Evolutionary conservation across 2,797 vertebrate species (phyloP).

Genomic region (Tragelaphus eurycerus): DNA sequence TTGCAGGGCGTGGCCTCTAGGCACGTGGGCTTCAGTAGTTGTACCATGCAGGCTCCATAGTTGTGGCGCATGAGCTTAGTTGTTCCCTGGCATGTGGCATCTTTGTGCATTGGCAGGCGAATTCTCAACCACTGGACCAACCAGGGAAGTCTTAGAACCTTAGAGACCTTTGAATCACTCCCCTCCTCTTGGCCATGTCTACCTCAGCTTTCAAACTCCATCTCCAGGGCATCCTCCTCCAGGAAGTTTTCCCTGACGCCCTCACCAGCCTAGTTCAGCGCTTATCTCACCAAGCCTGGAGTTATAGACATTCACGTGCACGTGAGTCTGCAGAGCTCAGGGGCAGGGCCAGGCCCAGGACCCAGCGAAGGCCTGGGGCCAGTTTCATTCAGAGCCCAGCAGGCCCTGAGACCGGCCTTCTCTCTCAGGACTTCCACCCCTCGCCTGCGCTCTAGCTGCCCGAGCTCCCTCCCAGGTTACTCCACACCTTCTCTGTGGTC

Average conservation of each 20-base stretch:
- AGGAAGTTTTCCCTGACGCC: not conserved
- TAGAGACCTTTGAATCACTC: not conserved
- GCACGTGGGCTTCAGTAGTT: not conserved
- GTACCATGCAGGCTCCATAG: accelerated
- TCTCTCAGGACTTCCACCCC: not conserved
- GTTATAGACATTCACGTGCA: not conserved
- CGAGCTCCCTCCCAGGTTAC: not conserved
- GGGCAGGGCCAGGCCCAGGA: not conserved
- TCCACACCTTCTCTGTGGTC: not conserved
- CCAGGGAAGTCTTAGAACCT: not conserved
- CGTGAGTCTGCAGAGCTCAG: not conserved
- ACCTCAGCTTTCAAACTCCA: not conserved
- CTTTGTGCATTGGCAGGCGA: not conserved
- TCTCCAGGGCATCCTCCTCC: not conserved
- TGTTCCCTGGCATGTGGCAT: not conserved
- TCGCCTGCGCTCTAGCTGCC: not conserved
- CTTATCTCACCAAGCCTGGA: not conserved
- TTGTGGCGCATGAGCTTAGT: not conserved
- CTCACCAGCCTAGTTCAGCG: not conserved
- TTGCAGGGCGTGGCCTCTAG: not conserved
- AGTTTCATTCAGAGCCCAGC: not conserved
- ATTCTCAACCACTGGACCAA: not conserved
- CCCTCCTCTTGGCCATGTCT: not conserved
- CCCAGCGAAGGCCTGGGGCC: not conserved
- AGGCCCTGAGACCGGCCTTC: not conserved